A percentile compares a stretch with the other conserved stretches of the same genome.
These are phyloP conservation scores for Mormyrus proboscirostris DNA, from an alignment of 2,797 vertebrate species.

Conservation along the genomic window DNA sequence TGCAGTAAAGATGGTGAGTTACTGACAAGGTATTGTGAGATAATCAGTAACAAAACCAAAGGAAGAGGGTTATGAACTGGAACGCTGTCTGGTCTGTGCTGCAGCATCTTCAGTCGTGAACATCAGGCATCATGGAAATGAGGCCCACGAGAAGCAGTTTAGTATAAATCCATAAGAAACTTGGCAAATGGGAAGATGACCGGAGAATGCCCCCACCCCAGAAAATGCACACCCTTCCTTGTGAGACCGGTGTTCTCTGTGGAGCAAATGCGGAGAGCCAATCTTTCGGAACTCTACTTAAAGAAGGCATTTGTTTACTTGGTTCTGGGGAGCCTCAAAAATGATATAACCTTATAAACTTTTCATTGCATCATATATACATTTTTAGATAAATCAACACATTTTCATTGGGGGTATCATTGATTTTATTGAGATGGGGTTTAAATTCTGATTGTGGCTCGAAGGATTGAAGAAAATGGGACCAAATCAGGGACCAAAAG, in stretches of 20 bases:
- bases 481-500: neutral
- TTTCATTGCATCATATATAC: neutral
- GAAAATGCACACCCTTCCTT: neutral
- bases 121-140: neutral
- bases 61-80: neutral
- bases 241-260: neutral
- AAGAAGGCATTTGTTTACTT: neutral
- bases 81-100: neutral
- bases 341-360: neutral
- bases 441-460: neutral
- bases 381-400: neutral
- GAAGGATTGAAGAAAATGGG: neutral
- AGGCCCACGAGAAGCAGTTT: neutral
- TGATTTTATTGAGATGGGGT: neutral
- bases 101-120: neutral
- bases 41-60: neutral
- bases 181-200: neutral
- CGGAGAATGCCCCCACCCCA: neutral
- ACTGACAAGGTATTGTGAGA: neutral
- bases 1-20: neutral
- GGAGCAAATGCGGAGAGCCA: neutral
- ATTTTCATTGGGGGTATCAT: neutral
- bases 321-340: neutral
- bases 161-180: neutral
- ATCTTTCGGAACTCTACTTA: neutral